A percentile compares a stretch with the other conserved stretches of the same genome.
Conservation (phyloP, 2,888 invertebrate species). For the Poecilobothrus nobilitatus region DNA sequence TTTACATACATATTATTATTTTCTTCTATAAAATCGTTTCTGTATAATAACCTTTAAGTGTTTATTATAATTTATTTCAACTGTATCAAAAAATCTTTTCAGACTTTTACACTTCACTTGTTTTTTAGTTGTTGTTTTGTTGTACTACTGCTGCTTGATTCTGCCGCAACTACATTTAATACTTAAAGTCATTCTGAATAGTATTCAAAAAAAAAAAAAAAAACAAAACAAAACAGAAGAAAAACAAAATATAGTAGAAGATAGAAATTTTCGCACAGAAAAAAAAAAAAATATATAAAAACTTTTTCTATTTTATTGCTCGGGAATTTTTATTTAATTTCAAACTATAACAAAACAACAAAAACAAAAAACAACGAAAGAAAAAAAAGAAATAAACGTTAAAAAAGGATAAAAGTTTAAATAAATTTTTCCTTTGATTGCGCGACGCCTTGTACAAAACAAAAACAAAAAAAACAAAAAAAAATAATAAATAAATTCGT, state of each 20-base stretch:
- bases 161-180: too few relatives aligned
- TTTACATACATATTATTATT: too few relatives aligned
- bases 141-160: too few relatives aligned
- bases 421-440: conserved; percentile 5
- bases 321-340: conserved; percentile 3
- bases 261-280: too few relatives aligned
- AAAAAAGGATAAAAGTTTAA: not conserved
- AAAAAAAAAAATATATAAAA: not conserved
- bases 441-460: not conserved
- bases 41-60: too few relatives aligned
- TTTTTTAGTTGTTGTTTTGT: too few relatives aligned
- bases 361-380: not conserved
- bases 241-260: not conserved
- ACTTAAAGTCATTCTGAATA: too few relatives aligned
- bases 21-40: too few relatives aligned
- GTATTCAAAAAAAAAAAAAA: too few relatives aligned
- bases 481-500: not conserved
- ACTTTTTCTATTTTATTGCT: conserved; percentile 6
- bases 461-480: not conserved
- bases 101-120: too few relatives aligned
- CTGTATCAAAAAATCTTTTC: too few relatives aligned
- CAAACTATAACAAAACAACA: conserved; percentile 1
- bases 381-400: not conserved
- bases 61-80: too few relatives aligned
- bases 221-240: not conserved